phyloP scores from a whole-genome alignment of 2,888 invertebrate genomes.

The Microplitis manilae region DNA sequence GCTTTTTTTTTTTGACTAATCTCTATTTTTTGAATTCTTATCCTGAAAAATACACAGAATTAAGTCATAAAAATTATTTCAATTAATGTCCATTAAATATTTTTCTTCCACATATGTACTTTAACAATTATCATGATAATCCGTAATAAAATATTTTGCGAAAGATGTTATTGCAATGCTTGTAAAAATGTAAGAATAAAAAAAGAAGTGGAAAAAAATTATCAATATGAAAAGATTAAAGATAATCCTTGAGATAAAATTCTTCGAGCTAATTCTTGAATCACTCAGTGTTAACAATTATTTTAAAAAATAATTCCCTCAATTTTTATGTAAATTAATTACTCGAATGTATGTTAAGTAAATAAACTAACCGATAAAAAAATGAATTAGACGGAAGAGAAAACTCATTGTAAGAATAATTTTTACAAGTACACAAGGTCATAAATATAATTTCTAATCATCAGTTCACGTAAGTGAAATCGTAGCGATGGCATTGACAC shows the following conservation, averaged over 20 bases:
- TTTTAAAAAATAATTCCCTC: neutral
- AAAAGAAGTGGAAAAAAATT: neutral
- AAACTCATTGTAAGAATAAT: neutral
- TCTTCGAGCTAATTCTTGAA: neutral
- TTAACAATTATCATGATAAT: too few species aligned
- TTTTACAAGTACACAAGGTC: constrained; percentile 15
- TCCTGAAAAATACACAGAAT: neutral
- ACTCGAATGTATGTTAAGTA: neutral
- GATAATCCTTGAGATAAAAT: neutral
- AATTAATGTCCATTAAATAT: neutral
- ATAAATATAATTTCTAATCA: constrained; percentile 18
- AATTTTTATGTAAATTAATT: neutral
- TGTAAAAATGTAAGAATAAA: neutral
- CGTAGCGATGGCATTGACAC: constrained; percentile 26
- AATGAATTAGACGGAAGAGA: constrained; percentile 9
- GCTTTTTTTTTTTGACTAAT: constrained; percentile 13
- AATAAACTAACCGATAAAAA: neutral
- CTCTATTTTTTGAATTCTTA: neutral
- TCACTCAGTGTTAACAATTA: neutral
- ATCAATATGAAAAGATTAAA: neutral
- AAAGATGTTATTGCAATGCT: neutral
- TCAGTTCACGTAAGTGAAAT: constrained; percentile 15
- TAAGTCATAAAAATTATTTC: constrained; percentile 13
- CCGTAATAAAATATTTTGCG: constrained; percentile 1
- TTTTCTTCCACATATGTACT: neutral